Conservation (phyloP, 2,113 vertebrate species). For the Osmerus mordax region DNA sequence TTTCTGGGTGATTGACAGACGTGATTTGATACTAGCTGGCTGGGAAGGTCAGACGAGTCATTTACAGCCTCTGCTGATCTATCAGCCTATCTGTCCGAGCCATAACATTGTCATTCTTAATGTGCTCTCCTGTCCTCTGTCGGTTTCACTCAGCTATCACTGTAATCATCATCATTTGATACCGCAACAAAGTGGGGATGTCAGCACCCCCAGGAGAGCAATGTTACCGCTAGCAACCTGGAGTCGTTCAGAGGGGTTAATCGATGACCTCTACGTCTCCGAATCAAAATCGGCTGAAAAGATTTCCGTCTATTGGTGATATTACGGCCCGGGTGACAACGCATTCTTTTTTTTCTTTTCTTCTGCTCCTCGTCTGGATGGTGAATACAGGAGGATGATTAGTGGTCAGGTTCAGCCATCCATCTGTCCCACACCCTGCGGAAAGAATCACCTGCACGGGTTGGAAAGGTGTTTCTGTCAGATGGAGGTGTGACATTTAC, state of each 20-base stretch:
- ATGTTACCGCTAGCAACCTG: constrained; percentile 11
- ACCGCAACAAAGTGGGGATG: neutral
- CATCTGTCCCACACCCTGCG: neutral
- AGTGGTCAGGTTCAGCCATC: neutral
- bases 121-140: constrained; percentile 3
- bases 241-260: constrained; percentile 2
- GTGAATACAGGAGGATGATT: constrained; percentile 11
- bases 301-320: constrained; percentile 10
- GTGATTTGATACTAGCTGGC: neutral
- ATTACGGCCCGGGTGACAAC: neutral
- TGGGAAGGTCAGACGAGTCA: constrained; percentile 15
- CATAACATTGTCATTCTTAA: constrained; percentile 11
- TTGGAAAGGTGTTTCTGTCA: constrained; percentile 31
- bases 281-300: constrained; percentile 2
- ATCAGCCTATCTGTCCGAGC: constrained; percentile 5
- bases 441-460: neutral
- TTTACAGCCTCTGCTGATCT: neutral
- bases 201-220: constrained; percentile 15
- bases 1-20: neutral
- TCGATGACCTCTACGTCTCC: constrained; percentile 4
- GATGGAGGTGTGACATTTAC: constrained; percentile 43
- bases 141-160: constrained; percentile 11
- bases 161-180: neutral
- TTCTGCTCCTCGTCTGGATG: constrained; percentile 13
- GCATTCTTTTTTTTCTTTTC: neutral